Evolutionary conservation across 2,888 invertebrate genomes (phyloP), one percentile per base, ranked within the genome.

Genomic region (Lymantria monacha): DNA sequence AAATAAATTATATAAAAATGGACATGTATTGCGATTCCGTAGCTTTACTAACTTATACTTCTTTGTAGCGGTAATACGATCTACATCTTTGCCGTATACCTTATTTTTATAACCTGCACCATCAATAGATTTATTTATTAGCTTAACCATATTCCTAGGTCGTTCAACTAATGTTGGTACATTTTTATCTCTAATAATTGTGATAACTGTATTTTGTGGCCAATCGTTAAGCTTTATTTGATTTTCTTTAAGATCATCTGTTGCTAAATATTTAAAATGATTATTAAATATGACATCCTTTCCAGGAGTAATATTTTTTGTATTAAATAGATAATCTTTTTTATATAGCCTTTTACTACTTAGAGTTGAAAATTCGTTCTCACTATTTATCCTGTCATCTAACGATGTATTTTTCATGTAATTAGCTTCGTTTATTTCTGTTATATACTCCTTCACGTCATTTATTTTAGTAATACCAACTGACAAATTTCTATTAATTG

Each of bases 1-100:
- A 15, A 10, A 9, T 13, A 14, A 10, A 42, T 48, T 57, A 10
- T 53, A 47, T 30, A 46, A 22, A 49, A 44, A 49, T 55, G 43
- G 67, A 47, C 44, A 62, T 56, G 46, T 55, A 11, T 43, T 47
- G 38, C 46, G 63, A 9, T 56, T 55, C 0, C 68, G 51, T n/a
- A 70, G 14, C 52, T 67, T 72, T 30, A 66, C 65, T 22, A 62
- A 37, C 22, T 63, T 70, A 49, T 57, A 61, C 56, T 69, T 76
- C 42, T 63, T 69, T 44, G 43, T 40, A 15, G 42, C 56, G 3
- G 61, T 36, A 55, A 61, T 59, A 49, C 55, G 62, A 44, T 46
- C 50, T 9, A 63, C n/a, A 13, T 64, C 57, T 51, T 66, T 63
- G 1, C 49, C 44, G 13, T 49, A 30, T 8, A 49, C 30, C 30